These are phyloP conservation scores for Linnaemya vulpina DNA, from an alignment of 2,888 invertebrate species.

Conservation along the genomic window DNA sequence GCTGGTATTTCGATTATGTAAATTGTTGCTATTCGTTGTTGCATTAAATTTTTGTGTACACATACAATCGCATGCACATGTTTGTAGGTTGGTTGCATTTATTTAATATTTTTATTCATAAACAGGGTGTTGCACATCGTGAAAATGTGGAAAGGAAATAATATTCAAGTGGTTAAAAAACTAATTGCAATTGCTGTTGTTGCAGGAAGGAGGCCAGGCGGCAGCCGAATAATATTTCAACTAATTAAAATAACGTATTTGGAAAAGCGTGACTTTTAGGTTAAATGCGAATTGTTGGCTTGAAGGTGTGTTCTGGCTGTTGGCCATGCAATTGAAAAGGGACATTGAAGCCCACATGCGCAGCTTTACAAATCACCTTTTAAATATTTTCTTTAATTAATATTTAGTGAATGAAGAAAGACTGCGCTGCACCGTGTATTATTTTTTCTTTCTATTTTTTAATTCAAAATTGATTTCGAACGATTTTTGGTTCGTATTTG, in stretches of 20 bases:
- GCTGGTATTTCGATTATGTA: constrained; percentile 63
- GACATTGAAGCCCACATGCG: neutral
- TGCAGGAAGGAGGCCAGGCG: constrained; percentile 41
- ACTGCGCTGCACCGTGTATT: too few species aligned
- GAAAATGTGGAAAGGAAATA: constrained; percentile 36
- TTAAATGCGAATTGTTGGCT: constrained; percentile 60
- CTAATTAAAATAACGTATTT: constrained; percentile 15
- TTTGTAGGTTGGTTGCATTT: constrained; percentile 11
- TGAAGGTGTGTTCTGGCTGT: constrained; percentile 48
- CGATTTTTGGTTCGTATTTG: too few species aligned
- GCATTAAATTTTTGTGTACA: constrained; percentile 45
- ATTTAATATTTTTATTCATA: constrained; percentile 17
- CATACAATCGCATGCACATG: neutral
- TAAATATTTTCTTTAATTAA: too few species aligned
- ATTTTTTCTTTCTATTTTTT: too few species aligned
- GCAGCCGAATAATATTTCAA: constrained; percentile 37
- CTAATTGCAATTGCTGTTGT: constrained; percentile 55
- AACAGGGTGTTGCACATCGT: constrained; percentile 65
- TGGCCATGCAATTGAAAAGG: constrained; percentile 3
- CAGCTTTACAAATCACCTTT: constrained; percentile 13
- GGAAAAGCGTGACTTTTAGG: constrained; percentile 62
- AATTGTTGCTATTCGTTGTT: constrained; percentile 59
- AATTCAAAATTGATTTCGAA: too few species aligned
- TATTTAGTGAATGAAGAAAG: too few species aligned
- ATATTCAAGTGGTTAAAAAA: constrained; percentile 25